Conservation (phyloP, 2,797 vertebrate genomes). For the Falco berigora region DNA sequence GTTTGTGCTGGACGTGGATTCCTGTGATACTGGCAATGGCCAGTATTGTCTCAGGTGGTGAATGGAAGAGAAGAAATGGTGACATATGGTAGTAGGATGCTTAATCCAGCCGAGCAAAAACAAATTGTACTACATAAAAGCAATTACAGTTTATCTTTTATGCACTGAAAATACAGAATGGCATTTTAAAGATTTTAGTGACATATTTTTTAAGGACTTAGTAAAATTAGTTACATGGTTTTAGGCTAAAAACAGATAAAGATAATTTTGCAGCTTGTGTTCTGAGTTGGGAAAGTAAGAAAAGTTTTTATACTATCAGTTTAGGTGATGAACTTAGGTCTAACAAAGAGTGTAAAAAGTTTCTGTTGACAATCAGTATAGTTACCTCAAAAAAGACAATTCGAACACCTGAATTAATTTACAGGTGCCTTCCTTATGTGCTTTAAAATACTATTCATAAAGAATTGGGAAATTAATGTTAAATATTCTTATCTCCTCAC, state of each 20-base stretch:
- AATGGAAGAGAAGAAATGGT: slow-evolving; percentile 47
- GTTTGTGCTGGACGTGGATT: slow-evolving; percentile 46
- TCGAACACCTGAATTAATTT: background rate
- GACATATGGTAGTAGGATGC: slow-evolving; percentile 60
- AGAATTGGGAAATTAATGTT: background rate
- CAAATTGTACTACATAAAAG: slow-evolving; percentile 37
- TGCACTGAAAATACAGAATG: background rate
- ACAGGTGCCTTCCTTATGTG: background rate
- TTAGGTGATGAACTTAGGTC: background rate
- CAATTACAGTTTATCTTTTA: slow-evolving; percentile 47
- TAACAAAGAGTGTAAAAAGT: background rate
- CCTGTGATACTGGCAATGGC: slow-evolving; percentile 46
- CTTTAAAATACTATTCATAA: background rate
- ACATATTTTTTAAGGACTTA: background rate
- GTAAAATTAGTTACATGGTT: background rate
- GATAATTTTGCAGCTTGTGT: background rate
- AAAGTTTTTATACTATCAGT: background rate
- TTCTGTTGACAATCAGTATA: background rate
- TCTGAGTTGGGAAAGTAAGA: background rate
- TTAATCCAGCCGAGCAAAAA: slow-evolving; percentile 7
- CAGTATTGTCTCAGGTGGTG: slow-evolving; percentile 65
- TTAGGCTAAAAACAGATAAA: background rate
- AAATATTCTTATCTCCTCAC: background rate
- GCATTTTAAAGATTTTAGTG: background rate
- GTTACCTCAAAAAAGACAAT: background rate